phyloP scores from a whole-genome alignment of 2,888 invertebrate species.

The Hemithea aestivaria region DNA sequence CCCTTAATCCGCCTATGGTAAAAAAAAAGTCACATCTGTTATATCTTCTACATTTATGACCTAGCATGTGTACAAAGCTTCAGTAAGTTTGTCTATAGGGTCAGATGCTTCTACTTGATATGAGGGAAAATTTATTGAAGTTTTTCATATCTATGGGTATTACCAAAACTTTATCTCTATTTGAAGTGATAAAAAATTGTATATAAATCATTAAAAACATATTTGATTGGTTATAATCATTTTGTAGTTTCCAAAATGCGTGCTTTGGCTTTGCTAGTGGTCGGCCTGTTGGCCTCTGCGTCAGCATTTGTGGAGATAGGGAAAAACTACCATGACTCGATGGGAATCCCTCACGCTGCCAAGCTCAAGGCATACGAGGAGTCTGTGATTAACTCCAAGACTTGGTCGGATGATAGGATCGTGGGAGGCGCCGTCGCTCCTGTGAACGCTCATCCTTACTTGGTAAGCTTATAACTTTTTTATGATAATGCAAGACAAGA shows the following conservation, averaged over 20 bases:
- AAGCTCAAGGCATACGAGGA: conserved; percentile 7
- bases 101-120: too few relatives aligned
- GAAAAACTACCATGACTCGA: conserved; percentile 12
- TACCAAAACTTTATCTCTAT: too few relatives aligned
- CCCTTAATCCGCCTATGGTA: too few relatives aligned
- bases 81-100: too few relatives aligned
- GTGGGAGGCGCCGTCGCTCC: conserved; percentile 44
- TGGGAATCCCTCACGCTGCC: conserved; percentile 9
- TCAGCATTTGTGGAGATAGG: conserved; percentile 14
- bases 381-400: neutral
- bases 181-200: too few relatives aligned
- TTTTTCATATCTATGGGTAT: too few relatives aligned
- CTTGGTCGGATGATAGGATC: conserved; percentile 25
- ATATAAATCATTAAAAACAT: too few relatives aligned
- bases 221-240: too few relatives aligned
- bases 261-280: conserved; percentile 7
- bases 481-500: neutral
- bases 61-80: too few relatives aligned
- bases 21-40: too few relatives aligned
- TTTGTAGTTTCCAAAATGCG: conserved; percentile 14
- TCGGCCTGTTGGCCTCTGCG: conserved; percentile 17
- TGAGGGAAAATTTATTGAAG: too few relatives aligned
- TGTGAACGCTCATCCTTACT: conserved; percentile 36
- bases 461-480: conserved; percentile 25
- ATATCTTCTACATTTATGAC: too few relatives aligned